Conservation (phyloP, 2,797 vertebrate genomes). For the Tangara arthus region DNA sequence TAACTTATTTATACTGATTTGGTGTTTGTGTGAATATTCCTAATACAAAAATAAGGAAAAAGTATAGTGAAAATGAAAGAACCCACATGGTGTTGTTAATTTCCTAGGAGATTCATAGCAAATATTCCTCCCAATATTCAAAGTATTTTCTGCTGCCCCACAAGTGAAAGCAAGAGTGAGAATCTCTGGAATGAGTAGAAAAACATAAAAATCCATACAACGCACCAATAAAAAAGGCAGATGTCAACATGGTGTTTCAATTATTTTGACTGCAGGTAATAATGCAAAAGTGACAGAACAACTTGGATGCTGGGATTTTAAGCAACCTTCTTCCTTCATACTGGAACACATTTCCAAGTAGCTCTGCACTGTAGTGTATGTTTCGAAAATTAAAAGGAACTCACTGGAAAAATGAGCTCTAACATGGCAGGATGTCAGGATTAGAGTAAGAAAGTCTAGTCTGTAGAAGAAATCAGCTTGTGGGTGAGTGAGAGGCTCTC, state of each 20-base stretch:
- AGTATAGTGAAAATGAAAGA: background rate
- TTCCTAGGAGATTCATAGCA: background rate
- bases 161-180: background rate
- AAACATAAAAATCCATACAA: background rate
- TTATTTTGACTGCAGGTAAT: background rate
- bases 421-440: background rate
- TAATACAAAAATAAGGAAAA: background rate
- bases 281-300: background rate
- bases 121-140: background rate
- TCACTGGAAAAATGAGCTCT: background rate
- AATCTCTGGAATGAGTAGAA: background rate
- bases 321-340: background rate
- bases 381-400: background rate
- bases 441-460: background rate
- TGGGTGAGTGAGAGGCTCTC: background rate
- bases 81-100: background rate
- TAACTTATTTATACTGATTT: background rate
- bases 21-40: background rate
- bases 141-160: background rate
- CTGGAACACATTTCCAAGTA: background rate
- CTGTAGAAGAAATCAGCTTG: background rate
- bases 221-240: background rate
- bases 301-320: background rate
- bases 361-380: background rate
- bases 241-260: background rate